A percentile compares a stretch with the other conserved stretches of the same genome.
phyloP scores from a whole-genome alignment of 2,888 invertebrate genomes.

The Lepas anatifera region DNA sequence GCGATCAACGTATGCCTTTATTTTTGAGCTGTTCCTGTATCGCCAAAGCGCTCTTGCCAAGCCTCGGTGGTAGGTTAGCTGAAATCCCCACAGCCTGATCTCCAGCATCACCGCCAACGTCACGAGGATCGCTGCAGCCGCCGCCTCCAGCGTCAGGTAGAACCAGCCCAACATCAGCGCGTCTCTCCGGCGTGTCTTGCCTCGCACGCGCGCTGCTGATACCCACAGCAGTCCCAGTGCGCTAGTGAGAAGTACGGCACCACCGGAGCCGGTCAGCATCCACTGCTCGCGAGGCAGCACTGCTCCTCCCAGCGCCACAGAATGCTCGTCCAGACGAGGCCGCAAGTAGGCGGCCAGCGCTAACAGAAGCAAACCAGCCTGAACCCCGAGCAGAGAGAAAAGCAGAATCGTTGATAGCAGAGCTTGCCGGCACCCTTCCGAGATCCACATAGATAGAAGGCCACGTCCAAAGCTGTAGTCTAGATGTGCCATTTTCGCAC shows the following conservation, averaged over 20 bases:
- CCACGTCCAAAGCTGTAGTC: not conserved
- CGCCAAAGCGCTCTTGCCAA: not conserved
- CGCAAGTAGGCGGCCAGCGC: not conserved
- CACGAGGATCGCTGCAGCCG: not conserved
- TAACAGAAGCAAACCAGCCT: not conserved
- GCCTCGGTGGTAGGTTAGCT: not conserved
- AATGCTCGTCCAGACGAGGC: not conserved
- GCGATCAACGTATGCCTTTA: not conserved
- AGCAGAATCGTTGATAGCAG: not conserved
- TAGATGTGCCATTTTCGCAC: too few relatives aligned
- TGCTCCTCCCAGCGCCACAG: not conserved
- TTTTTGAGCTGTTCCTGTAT: not conserved
- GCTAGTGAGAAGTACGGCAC: not conserved
- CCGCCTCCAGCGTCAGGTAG: not conserved
- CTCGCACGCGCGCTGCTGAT: not conserved
- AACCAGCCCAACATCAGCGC: not conserved
- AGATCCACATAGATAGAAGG: not conserved
- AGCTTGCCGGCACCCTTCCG: not conserved
- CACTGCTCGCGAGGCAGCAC: not conserved
- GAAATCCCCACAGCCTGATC: not conserved
- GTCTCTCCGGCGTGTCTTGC: not conserved
- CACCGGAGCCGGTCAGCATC: not conserved
- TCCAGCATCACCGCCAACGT: not conserved
- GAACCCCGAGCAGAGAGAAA: not conserved
- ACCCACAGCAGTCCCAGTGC: not conserved